phyloP scores from a whole-genome alignment of 2,888 invertebrate species.

The Hipparchia semele region DNA sequence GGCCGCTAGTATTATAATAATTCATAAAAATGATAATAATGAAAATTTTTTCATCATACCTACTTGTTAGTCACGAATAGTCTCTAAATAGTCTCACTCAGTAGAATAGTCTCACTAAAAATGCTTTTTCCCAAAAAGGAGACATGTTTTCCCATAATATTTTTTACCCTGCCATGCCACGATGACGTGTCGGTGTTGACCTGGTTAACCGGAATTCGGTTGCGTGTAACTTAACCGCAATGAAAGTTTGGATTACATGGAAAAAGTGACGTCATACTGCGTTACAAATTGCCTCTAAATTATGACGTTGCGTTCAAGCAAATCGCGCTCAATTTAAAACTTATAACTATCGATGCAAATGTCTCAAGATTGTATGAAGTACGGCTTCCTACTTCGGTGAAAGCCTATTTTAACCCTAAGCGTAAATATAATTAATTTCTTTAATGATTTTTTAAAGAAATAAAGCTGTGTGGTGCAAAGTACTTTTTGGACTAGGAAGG shows the following conservation, averaged over 20 bases:
- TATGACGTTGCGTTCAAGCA: neutral
- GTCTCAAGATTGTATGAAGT: neutral
- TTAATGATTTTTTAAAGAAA: no score
- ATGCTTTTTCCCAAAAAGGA: no score
- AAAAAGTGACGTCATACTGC: conserved; percentile 20
- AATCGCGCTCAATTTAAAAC: neutral
- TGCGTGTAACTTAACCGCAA: conserved; percentile 18
- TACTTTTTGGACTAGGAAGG: no score
- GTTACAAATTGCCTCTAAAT: neutral
- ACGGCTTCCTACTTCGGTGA: no score
- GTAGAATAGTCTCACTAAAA: no score
- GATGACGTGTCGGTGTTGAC: conserved; percentile 25
- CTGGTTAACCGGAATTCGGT: conserved; percentile 9
- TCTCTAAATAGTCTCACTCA: no score
- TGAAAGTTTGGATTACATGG: conserved; percentile 22
- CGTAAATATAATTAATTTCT: neutral
- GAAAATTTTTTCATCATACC: no score
- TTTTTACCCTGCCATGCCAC: neutral
- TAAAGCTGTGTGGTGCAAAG: no score
- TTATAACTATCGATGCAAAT: neutral
- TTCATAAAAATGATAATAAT: no score
- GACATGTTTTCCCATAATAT: no score
- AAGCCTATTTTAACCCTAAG: neutral
- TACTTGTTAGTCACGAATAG: no score
- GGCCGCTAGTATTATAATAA: no score